Conservation (phyloP, 2,888 invertebrate species). For the Sphecodes monilicornis region DNA sequence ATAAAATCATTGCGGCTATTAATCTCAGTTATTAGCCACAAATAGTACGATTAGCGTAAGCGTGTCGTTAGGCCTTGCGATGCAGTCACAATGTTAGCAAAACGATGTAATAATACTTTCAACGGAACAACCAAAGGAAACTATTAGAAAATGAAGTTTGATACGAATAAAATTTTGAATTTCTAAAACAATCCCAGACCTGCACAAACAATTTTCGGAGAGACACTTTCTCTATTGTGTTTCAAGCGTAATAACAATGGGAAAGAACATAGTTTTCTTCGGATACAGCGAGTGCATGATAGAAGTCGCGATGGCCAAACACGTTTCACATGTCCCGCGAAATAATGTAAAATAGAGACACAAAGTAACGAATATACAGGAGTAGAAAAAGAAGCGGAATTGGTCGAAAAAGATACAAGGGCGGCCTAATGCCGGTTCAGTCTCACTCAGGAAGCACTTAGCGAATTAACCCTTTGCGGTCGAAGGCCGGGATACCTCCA, state of each 20-base stretch:
- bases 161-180: no score
- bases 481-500: slow-evolving; percentile 36
- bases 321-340: slow-evolving; percentile 57
- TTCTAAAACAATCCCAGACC: background rate
- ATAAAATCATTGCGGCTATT: no score
- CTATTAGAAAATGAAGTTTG: no score
- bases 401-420: slow-evolving; percentile 43
- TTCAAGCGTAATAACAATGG: background rate
- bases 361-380: slow-evolving; percentile 54
- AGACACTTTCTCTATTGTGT: slow-evolving; percentile 24
- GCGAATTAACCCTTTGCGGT: slow-evolving; percentile 56
- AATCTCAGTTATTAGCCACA: background rate
- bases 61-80: background rate
- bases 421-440: slow-evolving; percentile 54
- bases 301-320: slow-evolving; percentile 65
- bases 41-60: background rate
- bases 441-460: slow-evolving; percentile 56
- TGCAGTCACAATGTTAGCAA: background rate
- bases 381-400: slow-evolving; percentile 59
- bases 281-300: slow-evolving; percentile 56
- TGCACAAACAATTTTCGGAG: background rate
- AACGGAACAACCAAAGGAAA: no score
- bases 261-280: background rate
- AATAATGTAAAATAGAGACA: slow-evolving; percentile 55
- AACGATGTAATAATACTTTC: background rate